Evolutionary conservation across 2,113 vertebrate genomes (phyloP), one percentile per base, ranked within the genome.

Genomic region (Pterocles gutturalis): DNA sequence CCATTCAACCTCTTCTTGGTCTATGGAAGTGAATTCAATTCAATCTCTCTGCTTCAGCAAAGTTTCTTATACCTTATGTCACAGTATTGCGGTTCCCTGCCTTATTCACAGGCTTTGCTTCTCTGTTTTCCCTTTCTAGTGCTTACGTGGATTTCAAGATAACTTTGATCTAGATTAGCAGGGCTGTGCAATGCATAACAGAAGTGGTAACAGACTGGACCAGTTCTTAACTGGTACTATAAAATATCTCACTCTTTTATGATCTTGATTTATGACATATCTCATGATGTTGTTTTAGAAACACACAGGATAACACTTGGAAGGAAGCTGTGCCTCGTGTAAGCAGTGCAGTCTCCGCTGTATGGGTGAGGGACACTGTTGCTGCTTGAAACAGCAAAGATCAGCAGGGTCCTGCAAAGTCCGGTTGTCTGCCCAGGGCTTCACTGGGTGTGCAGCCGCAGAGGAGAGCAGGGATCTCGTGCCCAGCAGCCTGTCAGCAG

Each of bases 231-330:
- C 66, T 33, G 46, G 29, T 46, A 7, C 53, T 82, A 57, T 73
- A 86, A 91, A 95, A 51, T 22, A 87, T 13, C n/a, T 70, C 46
- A 6, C 26, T 84, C 33, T 71, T 95, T 95, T 81, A 77, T 48
- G 51, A 25, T 33, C 34, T 54, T 75, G 71, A 83, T 90, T 93
- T 67, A 55, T 71, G 58, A 18, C 33, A 19, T 17, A 69, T 57
- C 48, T 89, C 38, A 31, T 69, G 41, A 70, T 0, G 2, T 21
- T 58, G 46, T 81, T 92, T 84, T n/a, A 78, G 72, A 89, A 86
- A 51, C 15, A 34, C 22, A 10, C 1, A 7, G 21, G 17, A 51
- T n/a, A 20, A 66, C 4, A 2, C 62, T 90, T 70, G 7, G 77
- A 79, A 70, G 38, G n/a, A 29, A 70, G 19, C 24, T 69, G 49